Evolutionary conservation across 2,113 vertebrate genomes (phyloP).

Genomic region (Etheostoma spectabile): DNA sequence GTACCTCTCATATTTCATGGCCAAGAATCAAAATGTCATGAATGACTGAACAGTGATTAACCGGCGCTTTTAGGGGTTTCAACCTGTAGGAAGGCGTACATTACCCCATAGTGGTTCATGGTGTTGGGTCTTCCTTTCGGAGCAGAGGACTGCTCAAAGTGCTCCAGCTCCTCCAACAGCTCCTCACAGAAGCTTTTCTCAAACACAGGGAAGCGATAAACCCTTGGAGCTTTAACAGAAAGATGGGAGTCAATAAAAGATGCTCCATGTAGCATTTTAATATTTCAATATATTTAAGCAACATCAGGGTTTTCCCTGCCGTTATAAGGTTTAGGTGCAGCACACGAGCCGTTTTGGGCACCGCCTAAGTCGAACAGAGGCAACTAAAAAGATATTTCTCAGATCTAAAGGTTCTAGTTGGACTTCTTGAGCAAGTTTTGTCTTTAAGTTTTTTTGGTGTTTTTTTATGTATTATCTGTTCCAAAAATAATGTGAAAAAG

Average conservation of each 20-base stretch:
- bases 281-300: neutral
- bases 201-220: constrained; percentile 92
- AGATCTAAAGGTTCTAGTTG: no score
- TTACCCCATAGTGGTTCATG: constrained; percentile 98
- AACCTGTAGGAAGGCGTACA: constrained; percentile 15
- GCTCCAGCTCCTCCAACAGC: constrained; percentile 92
- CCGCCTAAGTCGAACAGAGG: no score
- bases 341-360: no score
- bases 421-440: no score
- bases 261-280: neutral
- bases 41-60: neutral
- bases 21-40: neutral
- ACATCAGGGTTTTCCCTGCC: no score
- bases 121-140: constrained; percentile 96
- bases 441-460: no score
- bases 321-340: no score
- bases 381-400: no score
- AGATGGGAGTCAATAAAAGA: neutral
- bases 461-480: no score
- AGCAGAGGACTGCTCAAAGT: constrained; percentile 91
- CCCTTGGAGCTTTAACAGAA: constrained; percentile 85
- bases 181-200: constrained; percentile 88
- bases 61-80: neutral
- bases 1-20: neutral
- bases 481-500: no score